Conservation (phyloP, 2,113 vertebrate species). For the Ailurus styani region DNA sequence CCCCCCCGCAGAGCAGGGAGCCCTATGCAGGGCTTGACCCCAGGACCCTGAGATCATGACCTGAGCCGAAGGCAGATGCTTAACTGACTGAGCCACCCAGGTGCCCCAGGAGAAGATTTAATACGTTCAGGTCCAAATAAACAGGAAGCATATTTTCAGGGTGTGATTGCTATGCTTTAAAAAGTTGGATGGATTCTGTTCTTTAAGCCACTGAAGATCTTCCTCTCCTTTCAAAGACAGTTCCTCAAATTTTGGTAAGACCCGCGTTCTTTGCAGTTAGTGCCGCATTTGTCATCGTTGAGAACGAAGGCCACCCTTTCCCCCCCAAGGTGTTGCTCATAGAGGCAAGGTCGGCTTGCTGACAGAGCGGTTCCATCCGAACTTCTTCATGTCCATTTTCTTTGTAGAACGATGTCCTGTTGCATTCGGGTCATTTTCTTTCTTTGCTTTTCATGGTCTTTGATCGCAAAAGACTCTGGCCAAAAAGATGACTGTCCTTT, state of each 20-base stretch:
- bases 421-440: neutral
- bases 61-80: neutral
- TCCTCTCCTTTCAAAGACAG: neutral
- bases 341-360: neutral
- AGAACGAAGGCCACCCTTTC: fast-evolving
- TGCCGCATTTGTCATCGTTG: too few relatives aligned
- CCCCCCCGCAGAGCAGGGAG: too few relatives aligned
- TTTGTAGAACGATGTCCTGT: fast-evolving
- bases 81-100: neutral
- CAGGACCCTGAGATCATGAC: too few relatives aligned
- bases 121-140: neutral
- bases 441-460: neutral
- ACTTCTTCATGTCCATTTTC: fast-evolving
- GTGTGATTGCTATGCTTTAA: fast-evolving
- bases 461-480: conserved; percentile 86
- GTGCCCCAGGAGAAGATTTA: neutral
- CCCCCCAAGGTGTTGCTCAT: neutral
- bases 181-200: neutral
- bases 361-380: fast-evolving
- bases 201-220: too few relatives aligned
- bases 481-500: conserved; percentile 99
- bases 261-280: neutral
- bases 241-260: neutral
- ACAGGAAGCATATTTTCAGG: neutral
- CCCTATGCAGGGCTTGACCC: too few relatives aligned